A percentile compares a stretch with the other conserved stretches of the same genome.
phyloP scores from a whole-genome alignment of 2,888 invertebrate genomes.

The Cyaniris semiargus region DNA sequence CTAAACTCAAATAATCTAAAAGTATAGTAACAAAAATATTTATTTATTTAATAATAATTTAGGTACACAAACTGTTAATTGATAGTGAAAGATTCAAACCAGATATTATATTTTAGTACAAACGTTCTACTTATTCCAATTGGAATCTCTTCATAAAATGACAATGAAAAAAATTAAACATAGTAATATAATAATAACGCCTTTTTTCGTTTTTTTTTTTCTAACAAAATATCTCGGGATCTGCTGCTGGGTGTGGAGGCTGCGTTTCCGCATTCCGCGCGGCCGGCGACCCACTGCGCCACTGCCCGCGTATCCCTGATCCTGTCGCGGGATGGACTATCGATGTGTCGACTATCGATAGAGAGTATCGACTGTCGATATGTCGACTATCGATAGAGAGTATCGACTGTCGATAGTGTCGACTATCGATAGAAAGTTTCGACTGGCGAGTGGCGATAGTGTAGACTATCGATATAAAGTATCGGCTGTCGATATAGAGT shows the following conservation, averaged over 20 bases:
- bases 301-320: slow-evolving; percentile 77
- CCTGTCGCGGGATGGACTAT: slow-evolving; percentile 59
- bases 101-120: too few species aligned
- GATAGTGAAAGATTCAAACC: too few species aligned
- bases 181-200: too few species aligned
- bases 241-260: slow-evolving; percentile 50
- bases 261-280: slow-evolving; percentile 73
- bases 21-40: too few species aligned
- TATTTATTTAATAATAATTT: too few species aligned
- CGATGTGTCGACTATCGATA: slow-evolving; percentile 46
- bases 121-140: too few species aligned
- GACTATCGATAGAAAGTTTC: not conserved
- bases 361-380: slow-evolving; percentile 34
- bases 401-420: not conserved
- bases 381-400: slow-evolving; percentile 36
- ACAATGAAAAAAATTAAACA: too few species aligned
- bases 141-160: too few species aligned
- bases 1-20: too few species aligned
- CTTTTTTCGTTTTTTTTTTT: not conserved
- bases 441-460: not conserved
- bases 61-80: too few species aligned
- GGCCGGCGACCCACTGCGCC: slow-evolving; percentile 76
- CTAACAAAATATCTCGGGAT: slow-evolving; percentile 47
- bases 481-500: slow-evolving; percentile 44
- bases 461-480: slow-evolving; percentile 44